Conservation (phyloP, 92 coral and sea anemone species). For the Umimayanthus chanpuru region DNA sequence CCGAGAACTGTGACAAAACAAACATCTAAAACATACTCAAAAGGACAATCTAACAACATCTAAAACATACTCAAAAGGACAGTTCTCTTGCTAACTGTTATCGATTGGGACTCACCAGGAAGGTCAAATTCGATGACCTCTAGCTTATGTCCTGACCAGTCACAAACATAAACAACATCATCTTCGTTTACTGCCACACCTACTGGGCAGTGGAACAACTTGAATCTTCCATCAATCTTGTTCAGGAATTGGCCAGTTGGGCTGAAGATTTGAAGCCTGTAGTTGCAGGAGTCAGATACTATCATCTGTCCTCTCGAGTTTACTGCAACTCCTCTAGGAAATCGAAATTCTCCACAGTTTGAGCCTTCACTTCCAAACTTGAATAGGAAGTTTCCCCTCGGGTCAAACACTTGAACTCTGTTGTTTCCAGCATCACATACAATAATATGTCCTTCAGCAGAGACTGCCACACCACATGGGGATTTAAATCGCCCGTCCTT, state of each 20-base stretch:
- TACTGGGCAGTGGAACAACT: neutral
- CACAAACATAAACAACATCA: conserved; percentile 10
- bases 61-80: too few relatives aligned
- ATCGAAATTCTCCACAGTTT: neutral
- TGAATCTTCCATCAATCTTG: neutral
- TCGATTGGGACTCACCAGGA: neutral
- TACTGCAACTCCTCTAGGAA: conserved; percentile 18
- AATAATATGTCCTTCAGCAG: conserved; percentile 9
- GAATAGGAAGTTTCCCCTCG: conserved; percentile 2
- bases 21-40: too few relatives aligned
- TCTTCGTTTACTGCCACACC: neutral
- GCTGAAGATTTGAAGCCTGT: conserved; percentile 2
- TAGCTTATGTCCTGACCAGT: conserved; percentile 12
- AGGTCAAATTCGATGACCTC: neutral
- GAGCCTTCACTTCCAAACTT: conserved; percentile 6
- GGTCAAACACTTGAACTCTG: conserved; percentile 5
- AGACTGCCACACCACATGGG: neutral
- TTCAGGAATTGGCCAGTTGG: neutral
- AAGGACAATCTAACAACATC: too few relatives aligned
- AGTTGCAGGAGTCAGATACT: neutral
- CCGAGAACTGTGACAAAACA: too few relatives aligned
- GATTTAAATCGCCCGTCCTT: conserved; percentile 4
- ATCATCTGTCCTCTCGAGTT: neutral
- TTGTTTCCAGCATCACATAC: conserved; percentile 11
- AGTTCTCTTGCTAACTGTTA: too few relatives aligned